Percentiles rank a stretch among this genome's conserved stretches.
Evolutionary conservation across 2,113 vertebrate species (phyloP).

Genomic region (Prionailurus viverrinus): DNA sequence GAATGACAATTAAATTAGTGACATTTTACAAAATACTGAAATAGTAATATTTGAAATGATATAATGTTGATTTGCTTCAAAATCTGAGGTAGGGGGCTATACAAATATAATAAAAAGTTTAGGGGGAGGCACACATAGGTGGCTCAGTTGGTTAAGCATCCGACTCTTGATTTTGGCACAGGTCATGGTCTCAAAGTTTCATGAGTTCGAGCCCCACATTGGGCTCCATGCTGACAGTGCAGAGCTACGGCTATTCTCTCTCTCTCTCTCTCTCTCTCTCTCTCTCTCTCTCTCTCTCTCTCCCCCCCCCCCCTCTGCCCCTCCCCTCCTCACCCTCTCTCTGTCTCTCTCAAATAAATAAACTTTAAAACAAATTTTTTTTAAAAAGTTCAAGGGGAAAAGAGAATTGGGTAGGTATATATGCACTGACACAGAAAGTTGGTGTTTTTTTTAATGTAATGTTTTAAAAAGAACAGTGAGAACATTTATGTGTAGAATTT

Average conservation of each 20-base stretch:
- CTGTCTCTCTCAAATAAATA: too few relatives aligned
- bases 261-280: too few relatives aligned
- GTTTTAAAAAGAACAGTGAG: not conserved
- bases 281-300: too few relatives aligned
- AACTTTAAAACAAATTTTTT: too few relatives aligned
- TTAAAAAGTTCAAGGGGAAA: not conserved
- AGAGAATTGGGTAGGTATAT: not conserved
- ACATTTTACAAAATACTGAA: not conserved
- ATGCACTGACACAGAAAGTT: not conserved
- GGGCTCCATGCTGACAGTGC: too few relatives aligned
- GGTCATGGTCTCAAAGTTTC: too few relatives aligned
- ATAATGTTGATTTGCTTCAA: not conserved
- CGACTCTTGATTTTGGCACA: too few relatives aligned
- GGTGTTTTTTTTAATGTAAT: not conserved
- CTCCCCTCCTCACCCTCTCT: too few relatives aligned
- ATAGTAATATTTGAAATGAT: not conserved
- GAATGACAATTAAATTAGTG: not conserved
- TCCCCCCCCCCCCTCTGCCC: accelerated
- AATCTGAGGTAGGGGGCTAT: not conserved
- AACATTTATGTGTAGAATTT: not conserved
- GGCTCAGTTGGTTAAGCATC: too few relatives aligned
- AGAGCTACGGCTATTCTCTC: too few relatives aligned
- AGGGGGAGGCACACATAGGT: too few relatives aligned
- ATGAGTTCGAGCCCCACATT: too few relatives aligned
- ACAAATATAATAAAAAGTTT: not conserved